phyloP scores from a whole-genome alignment of 2,113 vertebrate species.

The Pundamilia nyererei region DNA sequence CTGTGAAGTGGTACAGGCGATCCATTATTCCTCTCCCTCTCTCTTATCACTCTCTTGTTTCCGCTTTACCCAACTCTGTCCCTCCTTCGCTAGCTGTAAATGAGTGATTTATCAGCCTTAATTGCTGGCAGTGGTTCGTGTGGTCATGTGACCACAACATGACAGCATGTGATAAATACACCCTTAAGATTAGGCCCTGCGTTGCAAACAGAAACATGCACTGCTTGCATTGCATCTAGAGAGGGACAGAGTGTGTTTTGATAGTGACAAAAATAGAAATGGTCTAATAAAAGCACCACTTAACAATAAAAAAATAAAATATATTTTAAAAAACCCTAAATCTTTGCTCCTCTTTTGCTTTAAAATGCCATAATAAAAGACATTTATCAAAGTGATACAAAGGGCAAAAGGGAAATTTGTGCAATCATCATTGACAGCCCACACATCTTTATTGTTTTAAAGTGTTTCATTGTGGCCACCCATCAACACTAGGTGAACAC shows the following conservation, averaged over 20 bases:
- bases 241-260: neutral
- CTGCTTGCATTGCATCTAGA: slow-evolving; percentile 16
- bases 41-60: slow-evolving; percentile 37
- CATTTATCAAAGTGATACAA: slow-evolving; percentile 50
- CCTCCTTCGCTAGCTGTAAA: slow-evolving; percentile 60
- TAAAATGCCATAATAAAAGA: slow-evolving; percentile 39
- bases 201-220: slow-evolving; percentile 37
- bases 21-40: slow-evolving; percentile 31
- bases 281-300: slow-evolving; percentile 22
- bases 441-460: slow-evolving; percentile 45
- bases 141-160: slow-evolving; percentile 63
- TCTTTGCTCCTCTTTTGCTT: neutral
- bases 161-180: slow-evolving; percentile 66
- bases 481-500: neutral
- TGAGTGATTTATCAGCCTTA: slow-evolving; percentile 71
- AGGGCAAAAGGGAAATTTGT: slow-evolving; percentile 42
- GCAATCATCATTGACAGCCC: slow-evolving; percentile 48
- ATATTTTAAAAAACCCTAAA: neutral
- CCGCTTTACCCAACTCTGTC: slow-evolving; percentile 1
- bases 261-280: slow-evolving; percentile 19
- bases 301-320: neutral
- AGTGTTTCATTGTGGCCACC: slow-evolving; percentile 13
- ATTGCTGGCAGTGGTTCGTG: slow-evolving; percentile 62
- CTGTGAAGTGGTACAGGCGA: slow-evolving; percentile 8
- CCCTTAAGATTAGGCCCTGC: slow-evolving; percentile 50